Base-by-base conservation (phyloP, 2,888 invertebrate species). In the Brassicogethes aeneus region DNA sequence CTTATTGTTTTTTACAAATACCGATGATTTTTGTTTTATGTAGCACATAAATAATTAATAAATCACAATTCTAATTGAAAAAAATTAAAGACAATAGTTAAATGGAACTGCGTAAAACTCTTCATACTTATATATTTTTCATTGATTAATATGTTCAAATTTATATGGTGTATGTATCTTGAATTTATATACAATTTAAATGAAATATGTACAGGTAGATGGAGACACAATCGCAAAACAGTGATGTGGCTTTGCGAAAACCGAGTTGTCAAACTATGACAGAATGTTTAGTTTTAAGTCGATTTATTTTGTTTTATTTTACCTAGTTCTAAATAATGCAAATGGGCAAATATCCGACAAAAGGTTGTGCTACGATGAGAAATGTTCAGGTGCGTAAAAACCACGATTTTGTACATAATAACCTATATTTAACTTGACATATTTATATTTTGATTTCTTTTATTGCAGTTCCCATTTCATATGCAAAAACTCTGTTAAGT, bases 341-440 rank as follows among this genome's bases (percentile, higher is more conserved):
- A 50, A 57, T 50, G 56, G 72, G 59, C 66, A 70, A 66, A 69
- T 79, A 57, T 80, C 84, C 40, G 77, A 83, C 61, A 77, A 79
- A 67, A 75, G 82, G 57, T 69, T 75, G 60, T 87, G 87, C 74
- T 81, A 71, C 53, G 79, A 86, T 70, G 66, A 72, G 64, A 67
- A 77, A 61, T 87, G 87, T 67, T 73, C 74, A 67, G 75, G 87
- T 87, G 71, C 64, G 62, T 61, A 58, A 10, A 13, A 23, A 7
- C 23, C 23, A 23, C 23, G 23, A 23, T 7, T 7, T 7, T 61
- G 39, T 17, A 29, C 61, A 60, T 60, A 62, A 45, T 55, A 52
- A 45, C 47, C 46, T 46, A 40, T 17, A 48, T 51, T 41, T 47
- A n/a, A n/a, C n/a, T n/a, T n/a, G n/a, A n/a, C n/a, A n/a, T n/a